Evolutionary conservation across 2,113 vertebrate species (phyloP).

Genomic region (Sakesphorus luctuosus): DNA sequence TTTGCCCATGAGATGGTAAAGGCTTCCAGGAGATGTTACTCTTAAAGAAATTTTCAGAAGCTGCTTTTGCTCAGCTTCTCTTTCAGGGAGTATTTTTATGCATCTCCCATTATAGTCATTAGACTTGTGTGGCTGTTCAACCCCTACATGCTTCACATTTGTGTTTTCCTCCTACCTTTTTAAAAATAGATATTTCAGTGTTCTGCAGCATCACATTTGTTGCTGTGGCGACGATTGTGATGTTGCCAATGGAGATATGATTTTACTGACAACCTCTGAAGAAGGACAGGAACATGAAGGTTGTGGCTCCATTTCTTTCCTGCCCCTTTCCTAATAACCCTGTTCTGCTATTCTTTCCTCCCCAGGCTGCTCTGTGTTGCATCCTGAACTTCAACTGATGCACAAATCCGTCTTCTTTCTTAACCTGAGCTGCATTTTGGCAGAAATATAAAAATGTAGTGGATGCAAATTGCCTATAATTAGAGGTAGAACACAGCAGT

Average conservation of each 20-base stretch:
- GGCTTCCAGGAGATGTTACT: not conserved
- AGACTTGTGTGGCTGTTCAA: slow-evolving; percentile 29
- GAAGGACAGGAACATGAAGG: not conserved
- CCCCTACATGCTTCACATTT: slow-evolving; percentile 49
- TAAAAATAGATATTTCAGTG: slow-evolving; percentile 48
- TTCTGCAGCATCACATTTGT: slow-evolving; percentile 54
- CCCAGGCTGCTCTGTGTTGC: not conserved
- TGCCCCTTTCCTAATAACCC: not conserved
- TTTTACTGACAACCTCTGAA: not conserved
- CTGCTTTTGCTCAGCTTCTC: not conserved
- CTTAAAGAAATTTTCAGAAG: not conserved
- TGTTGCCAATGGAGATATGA: slow-evolving; percentile 60
- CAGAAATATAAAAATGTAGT: not conserved
- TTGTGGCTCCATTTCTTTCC: not conserved
- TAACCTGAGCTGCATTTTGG: not conserved
- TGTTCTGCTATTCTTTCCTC: not conserved
- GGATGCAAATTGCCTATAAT: not conserved
- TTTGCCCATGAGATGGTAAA: accelerated
- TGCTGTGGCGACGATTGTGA: slow-evolving; percentile 55
- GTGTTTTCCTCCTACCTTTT: slow-evolving; percentile 59
- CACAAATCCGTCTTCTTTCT: not conserved
- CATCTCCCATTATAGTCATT: slow-evolving; percentile 37
- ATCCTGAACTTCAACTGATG: not conserved
- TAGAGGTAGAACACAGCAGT: not conserved
- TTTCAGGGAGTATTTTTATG: slow-evolving; percentile 29